Conservation (phyloP, 2,888 invertebrate species). For the Andrena minutula region DNA sequence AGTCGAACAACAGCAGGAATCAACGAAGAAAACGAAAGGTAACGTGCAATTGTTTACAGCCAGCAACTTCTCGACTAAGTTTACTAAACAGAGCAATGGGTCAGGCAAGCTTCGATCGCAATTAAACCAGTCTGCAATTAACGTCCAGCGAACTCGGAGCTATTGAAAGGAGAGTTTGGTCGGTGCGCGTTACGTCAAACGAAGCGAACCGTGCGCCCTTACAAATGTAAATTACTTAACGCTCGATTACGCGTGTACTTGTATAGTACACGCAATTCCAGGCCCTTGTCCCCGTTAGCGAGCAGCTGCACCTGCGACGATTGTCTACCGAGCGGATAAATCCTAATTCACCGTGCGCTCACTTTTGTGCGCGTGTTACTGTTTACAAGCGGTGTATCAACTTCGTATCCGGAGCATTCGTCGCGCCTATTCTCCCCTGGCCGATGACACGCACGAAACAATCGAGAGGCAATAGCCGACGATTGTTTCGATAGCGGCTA, state of each 20-base stretch:
- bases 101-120: background rate
- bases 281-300: conserved; percentile 66
- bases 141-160: background rate
- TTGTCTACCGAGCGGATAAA: conserved; percentile 57
- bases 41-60: background rate
- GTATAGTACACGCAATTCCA: conserved; percentile 41
- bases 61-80: background rate
- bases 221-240: conserved; percentile 66
- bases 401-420: conserved; percentile 31
- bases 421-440: conserved; percentile 9
- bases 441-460: background rate
- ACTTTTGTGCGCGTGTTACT: conserved; percentile 44
- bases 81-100: background rate
- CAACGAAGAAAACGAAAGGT: too few species aligned
- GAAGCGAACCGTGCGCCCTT: conserved; percentile 38
- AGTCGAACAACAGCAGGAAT: background rate
- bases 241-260: conserved; percentile 68
- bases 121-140: conserved; percentile 9
- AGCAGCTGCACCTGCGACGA: conserved; percentile 69
- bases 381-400: conserved; percentile 22
- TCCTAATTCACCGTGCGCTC: conserved; percentile 62
- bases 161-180: background rate
- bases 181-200: conserved; percentile 17
- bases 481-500: background rate
- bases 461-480: background rate